These are phyloP conservation scores for Holothuria leucospilota DNA, from an alignment of 53 echinoderm and acorn worm genomes.

Conservation along the genomic window DNA sequence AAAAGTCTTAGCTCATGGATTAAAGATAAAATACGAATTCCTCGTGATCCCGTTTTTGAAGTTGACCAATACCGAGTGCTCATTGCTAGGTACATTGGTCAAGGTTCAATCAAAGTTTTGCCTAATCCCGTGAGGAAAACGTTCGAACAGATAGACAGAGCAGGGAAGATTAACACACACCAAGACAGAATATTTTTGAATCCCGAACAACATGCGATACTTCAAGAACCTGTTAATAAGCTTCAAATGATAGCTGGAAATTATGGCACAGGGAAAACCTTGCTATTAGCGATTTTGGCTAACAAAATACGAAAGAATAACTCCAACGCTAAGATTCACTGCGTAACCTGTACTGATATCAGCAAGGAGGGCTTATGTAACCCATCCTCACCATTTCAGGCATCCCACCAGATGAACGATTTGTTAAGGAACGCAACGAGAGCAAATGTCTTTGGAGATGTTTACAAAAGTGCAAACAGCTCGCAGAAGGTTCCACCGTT, in stretches of 20 bases:
- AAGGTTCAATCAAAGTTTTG: background rate
- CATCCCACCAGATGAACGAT: constrained; percentile 3
- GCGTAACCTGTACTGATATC: constrained; percentile 12
- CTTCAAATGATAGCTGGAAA: constrained; percentile 16
- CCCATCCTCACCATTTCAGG: background rate
- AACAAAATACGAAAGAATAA: background rate
- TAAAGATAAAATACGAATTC: too few species aligned
- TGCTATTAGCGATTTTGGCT: background rate
- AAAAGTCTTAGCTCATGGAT: background rate
- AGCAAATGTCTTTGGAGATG: background rate
- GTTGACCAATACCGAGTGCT: background rate
- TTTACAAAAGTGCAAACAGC: background rate
- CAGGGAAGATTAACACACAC: too few species aligned
- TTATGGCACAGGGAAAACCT: constrained; percentile 17
- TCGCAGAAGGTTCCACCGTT: background rate
- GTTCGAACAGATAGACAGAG: background rate
- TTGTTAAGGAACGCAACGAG: background rate
- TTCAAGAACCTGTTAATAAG: background rate
- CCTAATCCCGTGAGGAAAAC: constrained; percentile 16
- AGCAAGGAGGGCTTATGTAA: background rate
- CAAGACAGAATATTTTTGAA: background rate
- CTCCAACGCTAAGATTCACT: background rate
- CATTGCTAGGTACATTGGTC: constrained; percentile 16
- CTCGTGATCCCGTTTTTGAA: background rate
- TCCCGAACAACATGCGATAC: constrained; percentile 1